phyloP scores from a whole-genome alignment of 2,113 vertebrate genomes.

The Pipra filicauda region DNA sequence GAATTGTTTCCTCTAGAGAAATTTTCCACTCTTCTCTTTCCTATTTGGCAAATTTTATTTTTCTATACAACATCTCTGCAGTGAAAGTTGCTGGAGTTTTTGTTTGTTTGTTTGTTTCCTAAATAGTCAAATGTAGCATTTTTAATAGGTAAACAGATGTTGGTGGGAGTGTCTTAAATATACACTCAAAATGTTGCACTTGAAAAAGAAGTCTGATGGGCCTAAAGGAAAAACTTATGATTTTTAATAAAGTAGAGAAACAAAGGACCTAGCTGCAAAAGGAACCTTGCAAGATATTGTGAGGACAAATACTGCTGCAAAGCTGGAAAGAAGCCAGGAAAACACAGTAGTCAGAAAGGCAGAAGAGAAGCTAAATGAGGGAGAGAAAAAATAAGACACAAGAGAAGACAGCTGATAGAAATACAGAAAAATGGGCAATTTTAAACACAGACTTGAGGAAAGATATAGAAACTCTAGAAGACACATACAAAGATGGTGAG shows the following conservation, averaged over 20 bases:
- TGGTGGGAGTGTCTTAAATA: background rate
- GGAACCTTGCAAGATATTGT: background rate
- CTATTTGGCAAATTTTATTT: background rate
- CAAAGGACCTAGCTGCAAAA: background rate
- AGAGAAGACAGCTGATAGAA: background rate
- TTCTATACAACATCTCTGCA: background rate
- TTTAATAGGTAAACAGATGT: background rate
- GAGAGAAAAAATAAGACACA: background rate
- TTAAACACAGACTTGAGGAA: slow-evolving; percentile 6
- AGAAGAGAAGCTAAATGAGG: slow-evolving; percentile 8
- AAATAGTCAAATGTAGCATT: background rate
- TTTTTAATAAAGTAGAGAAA: background rate
- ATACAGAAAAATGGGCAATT: background rate
- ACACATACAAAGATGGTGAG: background rate
- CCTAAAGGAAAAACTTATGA: background rate
- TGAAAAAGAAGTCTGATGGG: background rate
- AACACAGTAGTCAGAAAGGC: background rate
- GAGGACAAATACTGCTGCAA: slow-evolving; percentile 51
- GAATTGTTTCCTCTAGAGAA: background rate
- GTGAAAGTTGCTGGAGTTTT: background rate
- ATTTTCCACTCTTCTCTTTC: background rate
- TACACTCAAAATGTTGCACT: background rate
- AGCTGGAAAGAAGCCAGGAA: slow-evolving; percentile 39
- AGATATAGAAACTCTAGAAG: background rate
- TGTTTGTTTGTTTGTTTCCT: background rate